Conservation (phyloP, 2,888 invertebrate genomes). For the Carabus problematicus region DNA sequence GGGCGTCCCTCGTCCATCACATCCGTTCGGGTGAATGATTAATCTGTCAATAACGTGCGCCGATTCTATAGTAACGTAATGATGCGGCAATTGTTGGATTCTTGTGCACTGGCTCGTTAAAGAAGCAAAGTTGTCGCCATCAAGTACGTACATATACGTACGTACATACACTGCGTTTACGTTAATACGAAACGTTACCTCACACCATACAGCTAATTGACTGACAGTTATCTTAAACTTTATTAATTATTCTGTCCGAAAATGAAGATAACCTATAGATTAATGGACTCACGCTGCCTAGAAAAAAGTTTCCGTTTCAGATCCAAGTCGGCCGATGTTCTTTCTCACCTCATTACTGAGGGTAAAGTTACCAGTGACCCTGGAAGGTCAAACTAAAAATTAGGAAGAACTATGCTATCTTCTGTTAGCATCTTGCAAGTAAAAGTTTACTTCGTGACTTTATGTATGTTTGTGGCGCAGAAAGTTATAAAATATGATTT, state of each 20-base stretch:
- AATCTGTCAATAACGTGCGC: conserved; percentile 24
- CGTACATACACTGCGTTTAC: background rate
- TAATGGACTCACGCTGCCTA: conserved; percentile 36
- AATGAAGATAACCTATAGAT: conserved; percentile 37
- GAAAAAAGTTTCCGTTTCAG: background rate
- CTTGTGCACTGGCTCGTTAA: conserved; percentile 10
- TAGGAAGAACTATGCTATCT: too few species aligned
- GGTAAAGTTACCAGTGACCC: conserved; percentile 23
- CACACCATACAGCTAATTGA: conserved; percentile 37
- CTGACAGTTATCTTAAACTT: conserved; percentile 42
- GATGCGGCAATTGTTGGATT: conserved; percentile 34
- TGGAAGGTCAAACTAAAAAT: conserved; percentile 27
- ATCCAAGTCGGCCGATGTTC: background rate
- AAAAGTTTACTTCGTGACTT: too few species aligned
- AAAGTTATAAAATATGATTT: too few species aligned
- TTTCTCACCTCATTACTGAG: too few species aligned
- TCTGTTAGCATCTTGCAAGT: too few species aligned
- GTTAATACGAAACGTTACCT: background rate
- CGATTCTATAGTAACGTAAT: conserved; percentile 22
- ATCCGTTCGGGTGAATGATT: conserved; percentile 22
- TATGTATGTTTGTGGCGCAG: too few species aligned
- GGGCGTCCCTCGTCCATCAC: too few species aligned
- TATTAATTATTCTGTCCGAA: conserved; percentile 39
- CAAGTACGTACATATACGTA: background rate
- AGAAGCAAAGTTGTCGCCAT: conserved; percentile 1